Evolutionary conservation across 2,888 invertebrate genomes (phyloP).

Genomic region (Keiferia lycopersicella): DNA sequence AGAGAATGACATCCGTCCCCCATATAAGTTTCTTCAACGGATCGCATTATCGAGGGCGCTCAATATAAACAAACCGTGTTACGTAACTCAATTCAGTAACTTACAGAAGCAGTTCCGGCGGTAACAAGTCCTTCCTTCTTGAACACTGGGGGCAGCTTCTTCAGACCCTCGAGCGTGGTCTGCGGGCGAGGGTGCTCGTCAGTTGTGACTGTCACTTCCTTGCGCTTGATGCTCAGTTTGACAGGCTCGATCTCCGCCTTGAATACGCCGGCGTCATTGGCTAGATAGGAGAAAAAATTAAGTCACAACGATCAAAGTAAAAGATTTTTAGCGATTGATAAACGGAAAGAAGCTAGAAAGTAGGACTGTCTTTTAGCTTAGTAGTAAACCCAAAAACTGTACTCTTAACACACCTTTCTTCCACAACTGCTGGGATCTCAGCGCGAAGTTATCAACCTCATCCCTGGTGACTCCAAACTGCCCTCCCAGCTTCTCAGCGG

Average conservation of each 20-base stretch:
- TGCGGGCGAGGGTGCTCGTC: constrained; percentile 98
- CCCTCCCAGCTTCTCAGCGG: constrained; percentile 94
- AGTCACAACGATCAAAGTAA: too few relatives aligned
- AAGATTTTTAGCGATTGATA: too few relatives aligned
- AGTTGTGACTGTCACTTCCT: constrained; percentile 87
- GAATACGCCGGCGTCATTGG: constrained; percentile 93
- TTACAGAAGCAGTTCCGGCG: constrained; percentile 96
- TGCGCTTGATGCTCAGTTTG: constrained; percentile 90
- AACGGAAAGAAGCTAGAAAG: too few relatives aligned
- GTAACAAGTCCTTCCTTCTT: constrained; percentile 97
- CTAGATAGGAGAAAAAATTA: not conserved
- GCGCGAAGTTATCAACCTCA: constrained; percentile 92
- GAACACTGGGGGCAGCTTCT: constrained; percentile 94
- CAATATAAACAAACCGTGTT: too few relatives aligned
- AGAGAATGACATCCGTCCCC: too few relatives aligned
- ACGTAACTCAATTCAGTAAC: constrained; percentile 41
- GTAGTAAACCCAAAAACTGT: too few relatives aligned
- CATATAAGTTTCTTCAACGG: too few relatives aligned
- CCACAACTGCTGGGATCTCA: constrained; percentile 94
- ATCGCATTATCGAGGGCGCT: too few relatives aligned
- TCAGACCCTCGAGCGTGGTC: constrained; percentile 91
- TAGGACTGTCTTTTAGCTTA: too few relatives aligned
- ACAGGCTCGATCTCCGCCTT: constrained; percentile 95
- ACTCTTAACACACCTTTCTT: constrained; percentile 84
- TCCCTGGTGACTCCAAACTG: constrained; percentile 90